These are phyloP conservation scores for Kradibia gibbosae DNA, from an alignment of 1,140 invertebrate species.

Conservation along the genomic window DNA sequence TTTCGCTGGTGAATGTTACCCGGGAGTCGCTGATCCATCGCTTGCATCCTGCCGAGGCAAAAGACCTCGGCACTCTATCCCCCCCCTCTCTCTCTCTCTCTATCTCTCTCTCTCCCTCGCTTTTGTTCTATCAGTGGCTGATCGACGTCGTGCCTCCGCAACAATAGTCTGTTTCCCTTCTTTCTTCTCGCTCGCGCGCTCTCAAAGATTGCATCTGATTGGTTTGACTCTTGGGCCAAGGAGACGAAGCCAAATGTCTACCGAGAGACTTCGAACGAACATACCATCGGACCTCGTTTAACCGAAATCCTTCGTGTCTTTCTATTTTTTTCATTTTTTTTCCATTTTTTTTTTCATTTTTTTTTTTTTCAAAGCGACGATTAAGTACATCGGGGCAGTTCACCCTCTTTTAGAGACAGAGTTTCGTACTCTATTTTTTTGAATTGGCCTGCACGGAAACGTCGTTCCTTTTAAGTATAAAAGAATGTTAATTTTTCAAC, in stretches of 20 bases:
- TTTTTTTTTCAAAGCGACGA: too few relatives aligned
- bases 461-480: too few relatives aligned
- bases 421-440: too few relatives aligned
- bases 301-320: too few relatives aligned
- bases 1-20: neutral
- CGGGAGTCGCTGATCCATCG: slow-evolving; percentile 26
- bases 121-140: slow-evolving; percentile 38
- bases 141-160: slow-evolving; percentile 30
- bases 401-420: too few relatives aligned
- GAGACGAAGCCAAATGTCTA: neutral
- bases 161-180: slow-evolving; percentile 29
- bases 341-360: too few relatives aligned
- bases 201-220: slow-evolving; percentile 24
- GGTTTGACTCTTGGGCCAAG: neutral
- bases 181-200: slow-evolving; percentile 24
- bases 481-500: too few relatives aligned
- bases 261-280: neutral
- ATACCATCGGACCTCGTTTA: neutral
- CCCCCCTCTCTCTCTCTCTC: neutral
- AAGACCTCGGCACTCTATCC: slow-evolving; percentile 7
- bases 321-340: too few relatives aligned
- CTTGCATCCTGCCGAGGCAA: slow-evolving; percentile 18
- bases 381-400: too few relatives aligned
- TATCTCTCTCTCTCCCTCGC: neutral
- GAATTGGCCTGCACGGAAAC: too few relatives aligned